Percentiles rank a stretch among this genome's conserved stretches.
Evolutionary conservation across 2,113 vertebrate genomes (phyloP).

Genomic region (Halichoerus grypus): DNA sequence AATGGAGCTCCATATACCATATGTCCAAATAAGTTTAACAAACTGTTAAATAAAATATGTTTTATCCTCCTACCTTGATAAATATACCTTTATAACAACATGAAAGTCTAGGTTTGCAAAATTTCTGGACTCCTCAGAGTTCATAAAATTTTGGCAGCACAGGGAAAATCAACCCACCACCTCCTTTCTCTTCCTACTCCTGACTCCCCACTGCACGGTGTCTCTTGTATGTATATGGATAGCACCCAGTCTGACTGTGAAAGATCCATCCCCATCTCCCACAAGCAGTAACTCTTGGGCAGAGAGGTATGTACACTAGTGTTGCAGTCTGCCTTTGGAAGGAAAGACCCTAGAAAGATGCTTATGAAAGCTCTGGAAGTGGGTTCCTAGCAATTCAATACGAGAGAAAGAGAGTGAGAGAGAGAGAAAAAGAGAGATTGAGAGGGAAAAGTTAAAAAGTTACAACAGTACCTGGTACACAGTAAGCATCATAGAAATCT

Average conservation of each 20-base stretch:
- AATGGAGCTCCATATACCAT: background rate
- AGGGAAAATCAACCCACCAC: background rate
- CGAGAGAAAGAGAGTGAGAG: background rate
- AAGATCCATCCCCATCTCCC: background rate
- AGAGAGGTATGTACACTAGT: background rate
- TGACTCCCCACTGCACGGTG: background rate
- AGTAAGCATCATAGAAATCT: slow-evolving; percentile 52
- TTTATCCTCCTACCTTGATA: background rate
- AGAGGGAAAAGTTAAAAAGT: background rate
- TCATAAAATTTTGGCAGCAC: background rate
- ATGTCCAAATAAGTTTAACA: background rate
- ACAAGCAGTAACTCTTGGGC: background rate
- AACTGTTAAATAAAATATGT: slow-evolving; percentile 39
- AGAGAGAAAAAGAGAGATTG: background rate
- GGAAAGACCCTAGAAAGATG: slow-evolving; percentile 12
- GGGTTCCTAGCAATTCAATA: background rate
- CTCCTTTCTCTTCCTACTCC: background rate
- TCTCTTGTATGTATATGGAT: background rate
- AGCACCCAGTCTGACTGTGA: background rate
- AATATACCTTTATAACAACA: background rate
- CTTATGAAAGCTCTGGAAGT: slow-evolving; percentile 29
- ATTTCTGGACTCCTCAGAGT: background rate
- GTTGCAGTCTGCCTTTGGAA: background rate
- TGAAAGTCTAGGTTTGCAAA: background rate
- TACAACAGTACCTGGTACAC: background rate